Evolutionary conservation across 2,113 vertebrate genomes (phyloP).

Genomic region (Pandion haliaetus): DNA sequence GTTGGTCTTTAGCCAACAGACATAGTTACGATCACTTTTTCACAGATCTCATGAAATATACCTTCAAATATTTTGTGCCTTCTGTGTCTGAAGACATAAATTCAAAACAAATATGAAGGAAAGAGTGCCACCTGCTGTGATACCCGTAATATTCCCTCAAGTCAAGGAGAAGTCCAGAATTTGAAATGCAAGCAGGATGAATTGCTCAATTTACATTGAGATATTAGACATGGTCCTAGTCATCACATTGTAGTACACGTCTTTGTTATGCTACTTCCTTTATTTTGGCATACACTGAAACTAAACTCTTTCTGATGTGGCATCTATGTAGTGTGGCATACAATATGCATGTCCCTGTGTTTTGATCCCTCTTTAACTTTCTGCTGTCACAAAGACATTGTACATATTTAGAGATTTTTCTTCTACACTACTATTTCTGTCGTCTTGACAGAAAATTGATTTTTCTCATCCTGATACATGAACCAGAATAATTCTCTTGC

Average conservation of each 20-base stretch:
- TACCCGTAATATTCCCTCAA: background rate
- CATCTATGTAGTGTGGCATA: background rate
- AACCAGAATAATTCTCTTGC: background rate
- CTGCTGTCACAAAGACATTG: background rate
- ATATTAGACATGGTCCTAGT: background rate
- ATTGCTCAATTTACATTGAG: background rate
- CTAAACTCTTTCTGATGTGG: background rate
- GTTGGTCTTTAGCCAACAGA: background rate
- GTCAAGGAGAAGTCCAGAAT: background rate
- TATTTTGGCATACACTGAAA: background rate
- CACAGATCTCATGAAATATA: background rate
- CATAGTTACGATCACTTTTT: background rate
- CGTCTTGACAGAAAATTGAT: slow-evolving; percentile 22
- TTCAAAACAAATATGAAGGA: background rate
- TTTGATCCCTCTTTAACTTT: background rate
- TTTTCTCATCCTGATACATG: background rate
- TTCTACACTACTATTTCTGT: background rate
- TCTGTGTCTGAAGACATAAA: background rate
- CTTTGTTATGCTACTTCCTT: background rate
- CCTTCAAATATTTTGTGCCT: background rate
- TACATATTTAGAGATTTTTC: background rate
- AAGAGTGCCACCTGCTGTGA: slow-evolving; percentile 37
- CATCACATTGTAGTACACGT: background rate
- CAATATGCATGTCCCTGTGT: background rate
- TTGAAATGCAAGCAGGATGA: background rate